These are phyloP conservation scores for Papilio xuthus DNA, from an alignment of 1,140 invertebrate genomes.

Conservation along the genomic window DNA sequence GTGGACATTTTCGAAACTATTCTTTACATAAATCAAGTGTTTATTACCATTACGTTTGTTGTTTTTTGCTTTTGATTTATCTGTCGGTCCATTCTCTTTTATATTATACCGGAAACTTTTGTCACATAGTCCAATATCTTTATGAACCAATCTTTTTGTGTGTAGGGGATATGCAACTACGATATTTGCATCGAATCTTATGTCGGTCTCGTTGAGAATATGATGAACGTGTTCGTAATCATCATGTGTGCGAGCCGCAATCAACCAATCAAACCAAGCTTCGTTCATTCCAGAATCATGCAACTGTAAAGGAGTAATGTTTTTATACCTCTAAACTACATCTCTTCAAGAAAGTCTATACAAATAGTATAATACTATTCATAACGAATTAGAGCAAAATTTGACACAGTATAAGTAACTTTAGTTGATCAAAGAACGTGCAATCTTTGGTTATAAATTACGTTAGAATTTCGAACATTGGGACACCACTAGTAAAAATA, in stretches of 20 bases:
- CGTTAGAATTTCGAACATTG: no score
- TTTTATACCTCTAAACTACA: background rate
- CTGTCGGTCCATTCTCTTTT: slow-evolving; percentile 29
- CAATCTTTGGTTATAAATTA: no score
- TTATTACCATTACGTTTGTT: slow-evolving; percentile 28
- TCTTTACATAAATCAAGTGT: slow-evolving; percentile 45
- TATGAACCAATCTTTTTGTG: slow-evolving; percentile 7
- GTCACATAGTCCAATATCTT: slow-evolving; percentile 52
- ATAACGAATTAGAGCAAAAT: no score
- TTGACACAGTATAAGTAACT: no score
- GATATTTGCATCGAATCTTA: slow-evolving; percentile 73
- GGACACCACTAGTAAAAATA: background rate
- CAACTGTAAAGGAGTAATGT: slow-evolving; percentile 55
- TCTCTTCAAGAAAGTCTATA: background rate
- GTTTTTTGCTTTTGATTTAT: slow-evolving; percentile 31
- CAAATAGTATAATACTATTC: no score
- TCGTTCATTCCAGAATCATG: slow-evolving; percentile 59
- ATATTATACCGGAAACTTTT: slow-evolving; percentile 60
- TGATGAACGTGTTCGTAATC: slow-evolving; percentile 59
- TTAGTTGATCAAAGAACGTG: no score
- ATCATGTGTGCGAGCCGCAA: slow-evolving; percentile 54
- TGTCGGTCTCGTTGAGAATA: slow-evolving; percentile 61
- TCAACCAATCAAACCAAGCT: slow-evolving; percentile 66
- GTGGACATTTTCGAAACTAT: slow-evolving; percentile 57
- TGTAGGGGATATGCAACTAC: slow-evolving; percentile 53